A percentile compares a stretch with the other conserved stretches of the same genome.
Evolutionary conservation across 1,140 invertebrate genomes (phyloP).

Genomic region (Archegozetes longisetosus): DNA sequence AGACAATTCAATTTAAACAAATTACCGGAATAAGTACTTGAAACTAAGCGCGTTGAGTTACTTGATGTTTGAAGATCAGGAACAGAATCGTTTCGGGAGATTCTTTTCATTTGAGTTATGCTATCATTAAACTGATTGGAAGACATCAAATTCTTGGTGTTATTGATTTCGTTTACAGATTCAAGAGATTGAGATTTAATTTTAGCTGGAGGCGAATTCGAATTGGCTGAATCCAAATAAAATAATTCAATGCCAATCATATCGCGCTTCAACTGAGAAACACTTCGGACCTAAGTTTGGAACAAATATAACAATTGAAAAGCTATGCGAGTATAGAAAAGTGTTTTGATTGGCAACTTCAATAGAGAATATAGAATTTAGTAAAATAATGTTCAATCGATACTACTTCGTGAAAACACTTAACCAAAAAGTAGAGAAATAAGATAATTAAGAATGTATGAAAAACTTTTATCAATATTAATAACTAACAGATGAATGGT

Average conservation of each 20-base stretch:
- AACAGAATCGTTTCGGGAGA: not conserved
- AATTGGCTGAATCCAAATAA: conserved; percentile 44
- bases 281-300: conserved; percentile 54
- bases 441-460: no score
- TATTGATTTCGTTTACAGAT: conserved; percentile 11
- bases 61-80: not conserved
- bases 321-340: no score
- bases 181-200: conserved; percentile 7
- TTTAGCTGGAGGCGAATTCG: not conserved
- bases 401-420: no score
- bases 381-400: no score
- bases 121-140: not conserved
- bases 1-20: no score
- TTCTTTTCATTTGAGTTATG: not conserved
- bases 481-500: no score
- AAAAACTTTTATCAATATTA: no score
- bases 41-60: not conserved
- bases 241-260: conserved; percentile 79
- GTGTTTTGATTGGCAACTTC: no score
- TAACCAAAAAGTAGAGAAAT: no score
- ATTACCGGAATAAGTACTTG: not conserved
- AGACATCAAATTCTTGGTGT: no score
- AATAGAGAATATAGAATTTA: no score
- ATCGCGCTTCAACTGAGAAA: conserved; percentile 75
- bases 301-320: no score